Conservation (phyloP, 2,113 vertebrate species). For the Aegotheles bennettii region DNA sequence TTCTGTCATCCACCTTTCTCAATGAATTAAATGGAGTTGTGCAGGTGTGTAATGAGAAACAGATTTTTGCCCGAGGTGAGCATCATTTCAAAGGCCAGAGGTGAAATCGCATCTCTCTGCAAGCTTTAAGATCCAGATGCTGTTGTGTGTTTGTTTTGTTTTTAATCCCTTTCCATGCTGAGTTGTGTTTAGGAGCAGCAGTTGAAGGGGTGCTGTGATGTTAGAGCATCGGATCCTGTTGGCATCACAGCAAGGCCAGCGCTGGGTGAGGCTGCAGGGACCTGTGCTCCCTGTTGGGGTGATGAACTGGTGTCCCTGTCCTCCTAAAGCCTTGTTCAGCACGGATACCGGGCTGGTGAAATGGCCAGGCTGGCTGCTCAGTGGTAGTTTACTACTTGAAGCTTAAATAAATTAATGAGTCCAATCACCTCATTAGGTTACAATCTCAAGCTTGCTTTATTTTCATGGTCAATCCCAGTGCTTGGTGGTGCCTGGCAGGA, state of each 20-base stretch:
- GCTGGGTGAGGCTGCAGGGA: not conserved
- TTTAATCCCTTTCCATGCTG: not conserved
- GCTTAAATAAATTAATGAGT: not conserved
- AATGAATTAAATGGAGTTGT: not conserved
- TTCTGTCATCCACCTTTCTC: not conserved
- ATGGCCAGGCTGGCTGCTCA: not conserved
- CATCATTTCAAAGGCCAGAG: not conserved
- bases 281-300: not conserved
- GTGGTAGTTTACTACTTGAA: fast-evolving
- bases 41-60: conserved; percentile 16
- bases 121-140: not conserved
- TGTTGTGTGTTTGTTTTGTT: not conserved
- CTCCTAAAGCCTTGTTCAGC: not conserved
- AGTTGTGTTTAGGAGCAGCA: not conserved
- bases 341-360: not conserved
- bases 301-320: not conserved
- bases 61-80: conserved; percentile 11
- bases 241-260: not conserved
- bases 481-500: not conserved
- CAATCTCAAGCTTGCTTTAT: not conserved
- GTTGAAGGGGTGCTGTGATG: not conserved
- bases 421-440: not conserved
- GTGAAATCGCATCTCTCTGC: not conserved
- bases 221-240: fast-evolving
- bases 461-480: fast-evolving